Evolutionary conservation across 2,888 invertebrate genomes (phyloP), one percentile per base, ranked within the genome.

Genomic region (Drosophila emarginata): DNA sequence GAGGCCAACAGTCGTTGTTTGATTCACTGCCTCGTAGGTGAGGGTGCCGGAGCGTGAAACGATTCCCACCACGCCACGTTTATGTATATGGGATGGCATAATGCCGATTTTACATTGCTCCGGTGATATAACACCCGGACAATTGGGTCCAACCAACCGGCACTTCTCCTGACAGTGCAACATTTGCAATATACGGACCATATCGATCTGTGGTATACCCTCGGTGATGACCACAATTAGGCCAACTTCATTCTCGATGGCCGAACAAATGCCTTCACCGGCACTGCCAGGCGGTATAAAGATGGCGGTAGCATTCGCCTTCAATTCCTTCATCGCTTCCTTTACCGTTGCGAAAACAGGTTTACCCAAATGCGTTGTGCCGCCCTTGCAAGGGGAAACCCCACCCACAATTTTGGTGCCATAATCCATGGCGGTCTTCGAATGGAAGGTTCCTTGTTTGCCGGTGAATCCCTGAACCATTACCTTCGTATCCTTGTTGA

Each of bases 391-490:
- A 2, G 95, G 95, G 56, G 93, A 94, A 0, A 94, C 93, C 39
- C 95, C 97, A 51, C 97, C 98, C 39, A 97, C 96, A 78, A 98
- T 58, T 85, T 97, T 96, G 0, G 99, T 98, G 70, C 99, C 99
- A 95, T 99, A 99, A 80, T 98, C 98, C 54, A 99, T 93, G 4
- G 99, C 97, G 91, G 99, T 98, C 89, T 97, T 96, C 89, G 97
- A 96, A 90, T 97, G 97, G 91, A 97, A 97, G 39, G 97, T 97
- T 50, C 96, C 98, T 92, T 98, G 98, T 92, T 98, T 99, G 71
- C 99, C 99, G 68, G 99, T 99, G 91, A 99, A 99, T 4, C 99
- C 99, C 93, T 99, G 99, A 83, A 97, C 97, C 77, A 99, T 97
- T 5, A 99, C 96, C 93, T 97, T 98, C 0, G 98, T 97, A 56